These are phyloP conservation scores for Sitobion miscanthi DNA, from an alignment of 1,140 invertebrate genomes.

Conservation along the genomic window DNA sequence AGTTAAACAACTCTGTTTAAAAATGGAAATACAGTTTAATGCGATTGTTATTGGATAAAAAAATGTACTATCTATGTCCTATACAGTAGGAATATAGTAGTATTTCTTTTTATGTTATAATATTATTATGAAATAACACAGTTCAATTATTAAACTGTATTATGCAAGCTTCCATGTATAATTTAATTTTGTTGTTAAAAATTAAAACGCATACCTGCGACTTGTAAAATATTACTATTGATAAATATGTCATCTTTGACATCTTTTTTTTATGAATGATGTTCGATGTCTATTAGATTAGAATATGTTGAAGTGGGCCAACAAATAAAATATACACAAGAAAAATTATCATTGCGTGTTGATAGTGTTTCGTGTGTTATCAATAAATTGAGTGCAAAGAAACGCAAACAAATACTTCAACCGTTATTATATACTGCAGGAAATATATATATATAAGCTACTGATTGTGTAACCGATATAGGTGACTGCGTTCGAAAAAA, in stretches of 20 bases:
- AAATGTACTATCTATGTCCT: background rate
- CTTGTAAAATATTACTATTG: slow-evolving; percentile 17
- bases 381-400: slow-evolving; percentile 28
- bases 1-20: no score
- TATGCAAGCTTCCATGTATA: background rate
- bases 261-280: background rate
- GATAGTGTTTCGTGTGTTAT: background rate
- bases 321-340: background rate
- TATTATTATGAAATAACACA: background rate
- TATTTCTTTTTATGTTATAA: background rate
- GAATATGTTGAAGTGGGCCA: slow-evolving; percentile 21
- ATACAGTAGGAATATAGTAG: background rate
- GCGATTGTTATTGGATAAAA: background rate
- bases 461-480: slow-evolving; percentile 1
- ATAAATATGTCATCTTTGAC: slow-evolving; percentile 25
- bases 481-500: background rate
- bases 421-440: background rate
- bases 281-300: slow-evolving; percentile 27
- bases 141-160: background rate
- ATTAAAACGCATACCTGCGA: background rate
- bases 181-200: background rate
- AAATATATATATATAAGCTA: background rate
- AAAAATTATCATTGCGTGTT: slow-evolving; percentile 6
- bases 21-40: background rate
- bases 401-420: slow-evolving; percentile 44